Conservation (phyloP, 2,797 vertebrate species). For the Notamacropus eugenii region DNA sequence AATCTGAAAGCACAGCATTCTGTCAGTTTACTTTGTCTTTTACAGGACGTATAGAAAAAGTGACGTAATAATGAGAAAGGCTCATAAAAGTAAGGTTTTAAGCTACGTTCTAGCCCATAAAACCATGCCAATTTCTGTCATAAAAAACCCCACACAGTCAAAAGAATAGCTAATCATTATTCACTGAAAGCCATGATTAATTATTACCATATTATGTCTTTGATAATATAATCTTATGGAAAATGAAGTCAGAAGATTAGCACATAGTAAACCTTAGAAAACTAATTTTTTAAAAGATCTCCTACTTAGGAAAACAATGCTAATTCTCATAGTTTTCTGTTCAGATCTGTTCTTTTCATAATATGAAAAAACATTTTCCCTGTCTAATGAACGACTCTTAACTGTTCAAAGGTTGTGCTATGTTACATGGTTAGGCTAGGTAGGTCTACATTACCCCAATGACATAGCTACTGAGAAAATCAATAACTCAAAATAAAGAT, state of each 20-base stretch:
- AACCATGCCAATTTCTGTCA: conserved; percentile 59
- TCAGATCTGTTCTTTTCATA: background rate
- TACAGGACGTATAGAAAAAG: conserved; percentile 65
- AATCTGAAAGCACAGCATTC: conserved; percentile 24
- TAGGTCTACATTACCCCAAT: background rate
- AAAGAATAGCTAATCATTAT: conserved; percentile 61
- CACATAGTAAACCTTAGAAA: conserved; percentile 10
- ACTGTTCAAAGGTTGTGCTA: no score
- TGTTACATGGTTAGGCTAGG: background rate
- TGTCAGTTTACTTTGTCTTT: conserved; percentile 69
- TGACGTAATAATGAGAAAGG: conserved; percentile 68
- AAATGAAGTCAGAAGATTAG: conserved; percentile 34
- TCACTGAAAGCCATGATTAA: conserved; percentile 58
- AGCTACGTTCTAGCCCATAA: conserved; percentile 66
- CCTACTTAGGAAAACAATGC: background rate
- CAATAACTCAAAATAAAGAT: background rate
- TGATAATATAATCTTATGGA: conserved; percentile 42
- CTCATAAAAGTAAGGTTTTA: conserved; percentile 74
- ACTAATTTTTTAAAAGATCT: background rate
- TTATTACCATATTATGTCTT: conserved; percentile 68
- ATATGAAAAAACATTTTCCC: background rate
- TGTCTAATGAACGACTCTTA: no score
- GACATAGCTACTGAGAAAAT: background rate
- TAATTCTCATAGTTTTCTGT: background rate
- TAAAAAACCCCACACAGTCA: conserved; percentile 67